Conservation (phyloP, 2,113 vertebrate genomes). For the Tricholaema leucomelas region DNA sequence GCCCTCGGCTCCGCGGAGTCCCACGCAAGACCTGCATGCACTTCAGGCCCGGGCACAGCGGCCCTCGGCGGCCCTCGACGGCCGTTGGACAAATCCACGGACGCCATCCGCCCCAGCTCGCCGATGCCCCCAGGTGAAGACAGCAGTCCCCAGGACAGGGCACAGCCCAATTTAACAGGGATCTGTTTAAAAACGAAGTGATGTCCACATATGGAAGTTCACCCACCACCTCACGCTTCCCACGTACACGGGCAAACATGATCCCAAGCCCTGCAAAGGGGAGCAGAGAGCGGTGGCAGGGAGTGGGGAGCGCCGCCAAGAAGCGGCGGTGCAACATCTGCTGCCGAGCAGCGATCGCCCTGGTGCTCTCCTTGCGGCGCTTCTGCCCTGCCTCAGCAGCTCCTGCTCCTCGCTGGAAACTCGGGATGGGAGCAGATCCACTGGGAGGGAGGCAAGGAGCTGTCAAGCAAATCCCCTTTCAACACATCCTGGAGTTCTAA, state of each 20-base stretch:
- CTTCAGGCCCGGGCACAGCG: neutral
- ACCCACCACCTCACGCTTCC: neutral
- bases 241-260: neutral
- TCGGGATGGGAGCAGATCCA: neutral
- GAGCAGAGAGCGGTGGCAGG: neutral
- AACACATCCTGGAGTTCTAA: neutral
- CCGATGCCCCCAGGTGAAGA: neutral
- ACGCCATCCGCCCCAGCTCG: neutral
- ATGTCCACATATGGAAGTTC: too few species aligned
- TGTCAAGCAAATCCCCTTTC: slow-evolving; percentile 18
- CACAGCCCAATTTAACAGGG: neutral
- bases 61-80: neutral
- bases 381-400: neutral
- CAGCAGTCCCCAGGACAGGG: neutral
- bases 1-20: neutral
- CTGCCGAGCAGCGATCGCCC: neutral
- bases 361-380: neutral
- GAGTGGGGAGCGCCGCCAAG: neutral
- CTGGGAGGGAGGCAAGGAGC: neutral
- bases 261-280: neutral
- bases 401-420: neutral
- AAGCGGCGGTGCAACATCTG: neutral
- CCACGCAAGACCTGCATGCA: neutral
- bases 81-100: neutral
- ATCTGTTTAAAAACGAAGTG: neutral